Base-by-base conservation (phyloP, 30 jellyfish, hydroid and myxozoan species). In the Chrysaora quinquecirrha region DNA sequence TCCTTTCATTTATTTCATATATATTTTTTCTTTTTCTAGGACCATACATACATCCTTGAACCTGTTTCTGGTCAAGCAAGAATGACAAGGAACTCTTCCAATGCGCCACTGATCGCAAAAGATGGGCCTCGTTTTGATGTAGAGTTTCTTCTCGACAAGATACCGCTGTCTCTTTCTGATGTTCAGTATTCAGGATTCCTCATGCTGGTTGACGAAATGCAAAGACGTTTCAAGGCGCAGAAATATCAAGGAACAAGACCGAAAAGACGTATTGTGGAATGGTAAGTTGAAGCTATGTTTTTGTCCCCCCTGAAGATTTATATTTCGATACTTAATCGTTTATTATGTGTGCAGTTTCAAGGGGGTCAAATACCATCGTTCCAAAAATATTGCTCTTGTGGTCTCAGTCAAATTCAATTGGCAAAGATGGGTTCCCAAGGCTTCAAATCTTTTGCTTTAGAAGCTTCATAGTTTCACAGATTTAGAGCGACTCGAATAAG, bases 91-190 rank as follows among this genome's bases (percentile, higher is more conserved):
- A 92, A 92, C 47, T 27, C 91, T 1, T 49, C 89, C 20, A 80
- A 73, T 20, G 85, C 87, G 1, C 88, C 96, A 16, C 91, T 92
- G 14, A 38, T 56, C 20, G 78, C 93, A 16, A 75, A 81, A 67
- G 98, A 92, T 76, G 98, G 98, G 32, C 97, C 98, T 3, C 87
- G 98, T 3, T 92, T 92, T 61, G 80, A 76, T 76, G 81, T 92
- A n/a, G 95, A 92, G 30, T 64, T 92, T 56, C 35, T 80, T 12
- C 83, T 92, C 16, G 96, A 92, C 35, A 86, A 38, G 28, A 75
- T 92, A n/a, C 75, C 95, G 30, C 56, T 86, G 71, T 49, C 85
- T 49, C 80, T 92, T 4, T 73, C 91, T 47, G 93, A 92, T 48
- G 65, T 71, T 18, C 98, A 92, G 64, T 81, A 77, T 34, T 73